phyloP scores from a whole-genome alignment of 2,888 invertebrate genomes.

The Zaprionus obscuricornis region DNA sequence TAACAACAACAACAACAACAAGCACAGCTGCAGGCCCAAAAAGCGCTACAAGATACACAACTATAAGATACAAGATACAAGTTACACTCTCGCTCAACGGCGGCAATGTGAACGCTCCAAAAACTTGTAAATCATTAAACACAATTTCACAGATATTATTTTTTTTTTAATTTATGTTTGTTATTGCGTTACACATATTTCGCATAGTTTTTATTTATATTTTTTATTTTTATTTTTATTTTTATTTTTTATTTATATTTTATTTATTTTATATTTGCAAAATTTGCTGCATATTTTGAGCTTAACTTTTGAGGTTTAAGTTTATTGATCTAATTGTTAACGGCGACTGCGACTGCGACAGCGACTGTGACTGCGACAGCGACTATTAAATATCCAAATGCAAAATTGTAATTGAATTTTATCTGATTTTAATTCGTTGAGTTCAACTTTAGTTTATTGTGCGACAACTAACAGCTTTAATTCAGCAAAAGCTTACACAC shows the following conservation, averaged over 20 bases:
- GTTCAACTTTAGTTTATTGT: slow-evolving; percentile 26
- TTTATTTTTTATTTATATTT: background rate
- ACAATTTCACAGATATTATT: slow-evolving; percentile 1
- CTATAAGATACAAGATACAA: slow-evolving; percentile 38
- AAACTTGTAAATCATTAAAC: slow-evolving; percentile 17
- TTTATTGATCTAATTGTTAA: background rate
- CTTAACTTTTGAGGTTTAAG: background rate
- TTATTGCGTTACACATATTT: too few relatives aligned
- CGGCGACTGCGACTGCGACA: background rate
- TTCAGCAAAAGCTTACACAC: slow-evolving; percentile 1
- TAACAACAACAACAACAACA: slow-evolving; percentile 5
- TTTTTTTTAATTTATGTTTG: too few relatives aligned
- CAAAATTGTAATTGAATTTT: slow-evolving; percentile 49
- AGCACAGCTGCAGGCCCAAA: slow-evolving; percentile 54
- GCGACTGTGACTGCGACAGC: too few relatives aligned
- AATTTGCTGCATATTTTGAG: slow-evolving; percentile 9
- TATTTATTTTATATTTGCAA: background rate
- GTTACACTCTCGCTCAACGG: background rate
- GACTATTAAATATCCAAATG: slow-evolving; percentile 8
- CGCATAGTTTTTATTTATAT: slow-evolving; percentile 1
- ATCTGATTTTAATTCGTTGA: slow-evolving; percentile 50
- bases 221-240: background rate
- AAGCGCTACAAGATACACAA: slow-evolving; percentile 25
- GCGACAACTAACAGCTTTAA: too few relatives aligned
- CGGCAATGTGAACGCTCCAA: background rate